Conservation (phyloP, 2,797 vertebrate genomes). For the Chaunax sp. region DNA sequence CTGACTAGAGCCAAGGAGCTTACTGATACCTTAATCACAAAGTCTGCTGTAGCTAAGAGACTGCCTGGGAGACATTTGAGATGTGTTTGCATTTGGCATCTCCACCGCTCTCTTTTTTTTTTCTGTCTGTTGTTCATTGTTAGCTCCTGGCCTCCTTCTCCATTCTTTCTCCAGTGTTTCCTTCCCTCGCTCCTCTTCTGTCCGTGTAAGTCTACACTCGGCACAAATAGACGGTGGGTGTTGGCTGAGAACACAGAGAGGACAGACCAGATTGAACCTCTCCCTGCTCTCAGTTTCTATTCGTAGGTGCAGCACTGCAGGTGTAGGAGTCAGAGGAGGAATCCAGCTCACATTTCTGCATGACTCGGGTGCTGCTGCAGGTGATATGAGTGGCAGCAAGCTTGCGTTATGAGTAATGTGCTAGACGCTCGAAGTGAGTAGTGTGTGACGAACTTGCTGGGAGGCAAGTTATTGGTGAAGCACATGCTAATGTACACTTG, state of each 20-base stretch:
- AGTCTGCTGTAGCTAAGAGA: not conserved
- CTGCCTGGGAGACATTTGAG: not conserved
- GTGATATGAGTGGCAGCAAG: slow-evolving; percentile 1
- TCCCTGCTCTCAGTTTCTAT: slow-evolving; percentile 23
- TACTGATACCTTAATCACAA: not conserved
- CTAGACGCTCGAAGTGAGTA: not conserved
- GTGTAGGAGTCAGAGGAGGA: slow-evolving; percentile 14
- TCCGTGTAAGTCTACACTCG: slow-evolving; percentile 54
- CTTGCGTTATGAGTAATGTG: slow-evolving; percentile 22
- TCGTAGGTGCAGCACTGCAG: slow-evolving; percentile 17
- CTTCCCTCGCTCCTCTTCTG: slow-evolving; percentile 33
- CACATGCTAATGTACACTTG: not conserved
- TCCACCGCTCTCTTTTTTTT: slow-evolving; percentile 3
- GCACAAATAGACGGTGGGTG: slow-evolving; percentile 64
- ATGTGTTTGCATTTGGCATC: slow-evolving; percentile 23
- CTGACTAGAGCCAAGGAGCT: not conserved
- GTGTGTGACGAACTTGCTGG: slow-evolving; percentile 18
- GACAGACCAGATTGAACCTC: slow-evolving; percentile 39
- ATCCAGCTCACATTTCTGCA: not conserved
- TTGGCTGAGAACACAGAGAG: slow-evolving; percentile 51
- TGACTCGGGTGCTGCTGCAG: slow-evolving; percentile 5
- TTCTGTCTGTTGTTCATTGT: slow-evolving; percentile 36
- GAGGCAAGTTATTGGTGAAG: slow-evolving; percentile 19
- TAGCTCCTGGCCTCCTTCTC: slow-evolving; percentile 9
- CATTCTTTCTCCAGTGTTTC: slow-evolving; percentile 12